Base-by-base conservation (phyloP, 2,797 vertebrate species). In the Trematomus bernacchii region DNA sequence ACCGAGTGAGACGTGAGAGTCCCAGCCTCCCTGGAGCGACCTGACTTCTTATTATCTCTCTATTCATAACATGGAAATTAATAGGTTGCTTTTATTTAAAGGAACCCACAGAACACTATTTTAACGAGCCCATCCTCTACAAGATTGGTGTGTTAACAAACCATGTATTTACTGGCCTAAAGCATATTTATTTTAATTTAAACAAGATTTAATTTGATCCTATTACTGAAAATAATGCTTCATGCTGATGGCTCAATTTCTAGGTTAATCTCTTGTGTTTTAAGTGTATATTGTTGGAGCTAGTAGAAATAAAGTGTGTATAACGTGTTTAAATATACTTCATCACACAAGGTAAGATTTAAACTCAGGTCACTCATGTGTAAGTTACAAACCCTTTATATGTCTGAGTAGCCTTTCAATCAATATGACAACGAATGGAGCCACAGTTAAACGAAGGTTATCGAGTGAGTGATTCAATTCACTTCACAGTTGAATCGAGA, bases 1-100 rank as follows among this genome's bases (percentile, higher is more conserved):
- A 69, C 81, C 2, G 63, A 77, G 72, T 7, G 48, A 46, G 76
- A 74, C 58, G 57, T 13, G 62, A 50, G 67, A 61, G 64, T 65
- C 65, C 37, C 27, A 3, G 33, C 50, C 50, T 81, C 74, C 66
- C 66, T 40, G 53, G 60, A 83, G 76, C 40, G 37, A 79, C 73
- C 50, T 52, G 63, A 10, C 74, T 77, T 27, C 67, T 65, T 23
- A 57, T 77, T 66, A 85, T 82, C 54, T 73, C 51, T 75, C 46
- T 79, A 59, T 87, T 87, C 70, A 82, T 51, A 58, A 71, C 61
- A 72, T 79, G 71, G 63, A 88, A 76, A 82, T 77, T 58, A 73
- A 55, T 10, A 27, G 55, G 61, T 37, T 12, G 44, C 77, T 82
- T 80, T 79, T 50, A 76, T 68, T 54, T 53, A 16, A 62, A 80